Conservation (phyloP, 2,888 invertebrate genomes). For the Habroteleia sp. region DNA sequence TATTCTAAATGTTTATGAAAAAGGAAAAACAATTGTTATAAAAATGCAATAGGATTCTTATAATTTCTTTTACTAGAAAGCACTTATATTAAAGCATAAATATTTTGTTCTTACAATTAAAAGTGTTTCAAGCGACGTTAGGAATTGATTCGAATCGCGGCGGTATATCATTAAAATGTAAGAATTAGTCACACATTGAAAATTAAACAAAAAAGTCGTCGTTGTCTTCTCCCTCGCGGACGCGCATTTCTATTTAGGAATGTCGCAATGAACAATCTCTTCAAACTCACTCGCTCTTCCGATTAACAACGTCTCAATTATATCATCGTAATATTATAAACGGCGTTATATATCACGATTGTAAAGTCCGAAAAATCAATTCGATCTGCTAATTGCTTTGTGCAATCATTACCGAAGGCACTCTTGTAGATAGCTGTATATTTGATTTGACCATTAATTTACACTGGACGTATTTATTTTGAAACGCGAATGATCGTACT, state of each 20-base stretch:
- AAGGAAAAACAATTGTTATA: too few species aligned
- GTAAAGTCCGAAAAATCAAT: constrained; percentile 16
- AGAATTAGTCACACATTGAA: constrained; percentile 57
- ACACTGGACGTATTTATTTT: constrained; percentile 48
- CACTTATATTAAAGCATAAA: background rate
- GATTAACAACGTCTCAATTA: constrained; percentile 11
- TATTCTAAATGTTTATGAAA: too few species aligned
- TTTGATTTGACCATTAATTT: constrained; percentile 37
- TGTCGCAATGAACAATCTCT: constrained; percentile 58
- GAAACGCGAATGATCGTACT: background rate
- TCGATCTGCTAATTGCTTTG: constrained; percentile 43
- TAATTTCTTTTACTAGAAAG: too few species aligned
- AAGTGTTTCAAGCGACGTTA: constrained; percentile 35
- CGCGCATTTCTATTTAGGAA: constrained; percentile 45
- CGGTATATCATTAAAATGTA: constrained; percentile 66
- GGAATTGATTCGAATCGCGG: constrained; percentile 61
- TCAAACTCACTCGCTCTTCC: constrained; percentile 17
- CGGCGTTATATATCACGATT: too few species aligned
- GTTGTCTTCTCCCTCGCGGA: constrained; percentile 53
- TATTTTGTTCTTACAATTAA: constrained; percentile 30
- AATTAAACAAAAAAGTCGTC: constrained; percentile 48
- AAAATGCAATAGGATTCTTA: too few species aligned
- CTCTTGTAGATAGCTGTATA: constrained; percentile 62
- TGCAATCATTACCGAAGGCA: constrained; percentile 51
- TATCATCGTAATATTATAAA: background rate